phyloP scores from a whole-genome alignment of 2,797 vertebrate genomes.

The Helostoma temminkii region DNA sequence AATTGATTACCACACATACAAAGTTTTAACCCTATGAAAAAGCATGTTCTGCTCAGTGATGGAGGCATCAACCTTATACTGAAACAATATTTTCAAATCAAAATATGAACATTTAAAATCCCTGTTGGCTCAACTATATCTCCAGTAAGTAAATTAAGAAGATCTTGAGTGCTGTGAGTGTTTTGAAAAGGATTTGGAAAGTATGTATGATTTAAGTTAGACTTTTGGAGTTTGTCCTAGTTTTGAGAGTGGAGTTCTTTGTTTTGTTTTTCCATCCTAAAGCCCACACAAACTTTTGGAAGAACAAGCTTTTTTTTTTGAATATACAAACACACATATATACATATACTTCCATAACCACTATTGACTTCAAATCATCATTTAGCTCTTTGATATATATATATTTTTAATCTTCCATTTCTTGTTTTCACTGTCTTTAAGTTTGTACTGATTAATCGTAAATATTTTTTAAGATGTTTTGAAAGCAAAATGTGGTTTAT shows the following conservation, averaged over 20 bases:
- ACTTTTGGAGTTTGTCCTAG: conserved; percentile 40
- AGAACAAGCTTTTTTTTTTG: conserved; percentile 13
- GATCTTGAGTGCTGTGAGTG: background rate
- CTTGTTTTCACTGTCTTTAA: conserved; percentile 29
- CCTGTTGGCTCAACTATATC: background rate
- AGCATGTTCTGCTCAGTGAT: background rate
- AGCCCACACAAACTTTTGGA: conserved; percentile 27
- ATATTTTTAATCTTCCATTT: conserved; percentile 16
- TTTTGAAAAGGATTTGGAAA: conserved; percentile 34
- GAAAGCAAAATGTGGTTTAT: conserved; percentile 41
- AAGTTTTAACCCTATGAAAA: background rate
- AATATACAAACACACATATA: conserved; percentile 40
- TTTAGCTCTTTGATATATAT: conserved; percentile 15
- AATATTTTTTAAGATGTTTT: conserved; percentile 40
- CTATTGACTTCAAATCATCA: conserved; percentile 11
- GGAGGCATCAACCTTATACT: background rate
- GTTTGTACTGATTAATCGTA: conserved; percentile 32
- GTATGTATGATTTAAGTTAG: conserved; percentile 14
- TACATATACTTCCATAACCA: background rate
- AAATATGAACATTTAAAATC: background rate
- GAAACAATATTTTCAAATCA: conserved; percentile 13
- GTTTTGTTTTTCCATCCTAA: conserved; percentile 37
- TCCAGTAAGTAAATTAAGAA: conserved; percentile 15
- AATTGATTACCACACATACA: background rate
- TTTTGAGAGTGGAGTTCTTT: conserved; percentile 24